Percentiles rank a stretch among this genome's conserved stretches.
Evolutionary conservation across 2,797 vertebrate species (phyloP).

Genomic region (Enteromius paludinosus): DNA sequence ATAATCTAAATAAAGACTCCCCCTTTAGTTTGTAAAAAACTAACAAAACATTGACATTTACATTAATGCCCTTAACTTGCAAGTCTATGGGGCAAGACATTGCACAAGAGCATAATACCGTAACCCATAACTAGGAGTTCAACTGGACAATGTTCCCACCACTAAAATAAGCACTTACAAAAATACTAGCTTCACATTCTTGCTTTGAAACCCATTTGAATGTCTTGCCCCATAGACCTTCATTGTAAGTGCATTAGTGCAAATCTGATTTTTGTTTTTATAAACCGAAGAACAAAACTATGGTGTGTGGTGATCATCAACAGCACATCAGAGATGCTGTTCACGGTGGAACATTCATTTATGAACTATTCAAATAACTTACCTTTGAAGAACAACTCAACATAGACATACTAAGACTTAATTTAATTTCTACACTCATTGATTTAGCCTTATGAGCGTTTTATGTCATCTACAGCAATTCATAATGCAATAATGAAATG

Average conservation of each 20-base stretch:
- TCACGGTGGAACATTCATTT: not conserved
- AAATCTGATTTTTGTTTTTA: not conserved
- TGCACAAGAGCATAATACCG: not conserved
- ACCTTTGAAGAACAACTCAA: slow-evolving; percentile 7
- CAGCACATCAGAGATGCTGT: not conserved
- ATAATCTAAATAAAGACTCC: not conserved
- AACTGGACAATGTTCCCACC: not conserved
- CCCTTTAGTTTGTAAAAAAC: not conserved
- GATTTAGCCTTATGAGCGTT: not conserved
- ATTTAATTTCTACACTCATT: not conserved
- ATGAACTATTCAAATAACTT: slow-evolving; percentile 16
- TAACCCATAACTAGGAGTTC: not conserved
- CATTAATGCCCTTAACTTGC: not conserved
- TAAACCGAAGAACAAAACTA: not conserved
- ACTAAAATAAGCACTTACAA: slow-evolving; percentile 20
- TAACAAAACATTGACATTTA: not conserved
- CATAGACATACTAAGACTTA: not conserved
- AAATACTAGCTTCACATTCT: not conserved
- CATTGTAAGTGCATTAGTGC: not conserved
- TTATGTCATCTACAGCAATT: not conserved
- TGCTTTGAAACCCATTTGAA: not conserved
- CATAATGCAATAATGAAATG: slow-evolving; percentile 26
- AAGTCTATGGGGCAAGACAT: not conserved
- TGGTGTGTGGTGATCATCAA: not conserved
- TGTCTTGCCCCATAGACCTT: not conserved